phyloP scores from a whole-genome alignment of 2,113 vertebrate genomes.

The Hemibagrus wyckioides region DNA sequence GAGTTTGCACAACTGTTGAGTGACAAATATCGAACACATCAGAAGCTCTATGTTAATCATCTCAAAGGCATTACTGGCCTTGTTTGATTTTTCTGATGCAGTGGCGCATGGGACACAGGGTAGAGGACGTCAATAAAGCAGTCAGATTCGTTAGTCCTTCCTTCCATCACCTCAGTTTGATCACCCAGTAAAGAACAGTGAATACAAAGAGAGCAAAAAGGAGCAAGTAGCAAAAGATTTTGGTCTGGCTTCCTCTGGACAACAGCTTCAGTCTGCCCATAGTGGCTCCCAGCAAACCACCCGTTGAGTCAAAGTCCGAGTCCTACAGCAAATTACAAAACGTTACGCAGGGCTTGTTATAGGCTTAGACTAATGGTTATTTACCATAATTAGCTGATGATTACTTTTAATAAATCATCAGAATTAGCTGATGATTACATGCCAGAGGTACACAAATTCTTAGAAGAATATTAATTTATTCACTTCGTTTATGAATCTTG shows the following conservation, averaged over 20 bases:
- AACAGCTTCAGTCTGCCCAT: conserved; percentile 88
- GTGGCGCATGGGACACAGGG: conserved; percentile 40
- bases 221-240: conserved; percentile 91
- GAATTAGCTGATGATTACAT: background rate
- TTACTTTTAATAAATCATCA: too few relatives aligned
- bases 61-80: background rate
- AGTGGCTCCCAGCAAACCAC: conserved; percentile 89
- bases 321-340: conserved; percentile 73
- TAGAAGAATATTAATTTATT: background rate
- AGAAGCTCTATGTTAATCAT: background rate
- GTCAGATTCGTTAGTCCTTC: conserved; percentile 38
- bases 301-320: conserved; percentile 90
- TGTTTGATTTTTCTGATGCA: conserved; percentile 26
- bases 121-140: conserved; percentile 14
- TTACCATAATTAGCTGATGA: background rate
- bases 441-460: background rate
- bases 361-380: background rate
- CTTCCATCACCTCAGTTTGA: conserved; percentile 78
- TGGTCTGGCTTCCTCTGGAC: conserved; percentile 93
- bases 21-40: background rate
- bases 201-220: conserved; percentile 93
- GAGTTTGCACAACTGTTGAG: background rate
- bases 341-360: background rate
- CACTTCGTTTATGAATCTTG: background rate
- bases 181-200: conserved; percentile 94